Base-by-base conservation (phyloP, 2,888 invertebrate species). In the Campaea margaritaria region DNA sequence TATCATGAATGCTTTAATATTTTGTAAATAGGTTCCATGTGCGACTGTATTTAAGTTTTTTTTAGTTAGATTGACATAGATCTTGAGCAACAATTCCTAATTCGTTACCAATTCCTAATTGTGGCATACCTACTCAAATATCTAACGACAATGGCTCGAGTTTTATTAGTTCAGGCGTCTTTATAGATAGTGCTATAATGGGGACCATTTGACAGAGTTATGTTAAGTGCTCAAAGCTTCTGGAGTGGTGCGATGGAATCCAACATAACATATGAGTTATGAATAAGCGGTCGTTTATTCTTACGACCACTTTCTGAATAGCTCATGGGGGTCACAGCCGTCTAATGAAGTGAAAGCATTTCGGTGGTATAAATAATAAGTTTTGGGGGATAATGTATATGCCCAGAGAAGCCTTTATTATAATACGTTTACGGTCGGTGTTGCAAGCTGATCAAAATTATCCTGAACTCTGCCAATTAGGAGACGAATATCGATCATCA, bases 241-340 rank as follows among this genome's bases (percentile, higher is more conserved):
- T 44, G 44, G 44, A 27, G 13, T 10, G 13, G n/a, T 10, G 9
- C 44, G 44, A 10, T 14, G 44, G 44, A 28, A 44, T 46, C 34
- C n/a, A 11, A 21, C 38, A 47, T 38, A 44, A 44, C 44, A 27
- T n/a, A 21, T 44, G 28, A 47, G 21, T 47, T 21, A 16, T n/a
- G 47, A 15, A 47, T 16, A 38, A 38, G 36, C 11, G 47, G 9
- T 21, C 47, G 47, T 47, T 47, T 38, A 38, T 12, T 47, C 36
- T 47, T 47, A 38, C 16, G 47, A 47, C 36, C 47, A 47, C 46
- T 46, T 38, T 21, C 1, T 12, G 15, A 38, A 47, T 21, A 44
- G 47, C 15, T 47, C 46, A 28, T 45, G 14, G 13, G 31, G 14
- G 31, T 27, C 45, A 10, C 28, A 44, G 4, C 27, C 4, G 5